phyloP scores from a whole-genome alignment of 2,113 vertebrate genomes.

The Callipepla californica region DNA sequence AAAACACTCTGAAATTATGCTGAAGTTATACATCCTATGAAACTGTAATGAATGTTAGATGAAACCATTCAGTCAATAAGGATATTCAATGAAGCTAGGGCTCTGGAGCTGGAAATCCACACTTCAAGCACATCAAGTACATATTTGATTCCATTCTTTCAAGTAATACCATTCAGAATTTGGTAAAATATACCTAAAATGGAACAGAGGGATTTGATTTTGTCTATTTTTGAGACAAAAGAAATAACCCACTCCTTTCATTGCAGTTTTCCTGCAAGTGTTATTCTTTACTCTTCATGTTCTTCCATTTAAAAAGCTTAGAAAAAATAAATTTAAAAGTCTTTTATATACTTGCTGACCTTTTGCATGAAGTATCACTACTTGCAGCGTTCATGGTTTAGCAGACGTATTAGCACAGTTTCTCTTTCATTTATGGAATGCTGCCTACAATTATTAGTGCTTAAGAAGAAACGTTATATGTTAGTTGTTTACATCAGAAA shows the following conservation, averaged over 20 bases:
- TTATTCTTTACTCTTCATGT: background rate
- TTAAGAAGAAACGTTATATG: conserved; percentile 15
- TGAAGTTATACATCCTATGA: background rate
- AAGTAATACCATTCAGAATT: background rate
- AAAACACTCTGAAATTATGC: background rate
- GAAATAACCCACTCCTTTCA: background rate
- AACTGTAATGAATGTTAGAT: background rate
- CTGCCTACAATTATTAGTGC: conserved; percentile 30
- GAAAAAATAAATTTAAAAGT: background rate
- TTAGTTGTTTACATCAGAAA: conserved; percentile 35
- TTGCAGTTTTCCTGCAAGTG: background rate
- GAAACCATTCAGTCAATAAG: background rate
- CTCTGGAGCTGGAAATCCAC: background rate
- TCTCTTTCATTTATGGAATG: background rate
- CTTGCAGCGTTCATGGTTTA: conserved; percentile 9
- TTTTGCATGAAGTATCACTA: background rate
- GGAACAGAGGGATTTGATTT: background rate
- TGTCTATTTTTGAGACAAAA: background rate
- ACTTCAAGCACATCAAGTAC: rapidly evolving
- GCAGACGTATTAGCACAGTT: background rate
- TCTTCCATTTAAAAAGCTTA: background rate
- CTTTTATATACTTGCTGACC: background rate
- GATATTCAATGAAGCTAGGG: background rate
- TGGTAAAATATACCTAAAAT: background rate
- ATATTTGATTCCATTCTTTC: background rate